phyloP scores from a whole-genome alignment of 2,797 vertebrate species.

The Phrynocephalus forsythii region DNA sequence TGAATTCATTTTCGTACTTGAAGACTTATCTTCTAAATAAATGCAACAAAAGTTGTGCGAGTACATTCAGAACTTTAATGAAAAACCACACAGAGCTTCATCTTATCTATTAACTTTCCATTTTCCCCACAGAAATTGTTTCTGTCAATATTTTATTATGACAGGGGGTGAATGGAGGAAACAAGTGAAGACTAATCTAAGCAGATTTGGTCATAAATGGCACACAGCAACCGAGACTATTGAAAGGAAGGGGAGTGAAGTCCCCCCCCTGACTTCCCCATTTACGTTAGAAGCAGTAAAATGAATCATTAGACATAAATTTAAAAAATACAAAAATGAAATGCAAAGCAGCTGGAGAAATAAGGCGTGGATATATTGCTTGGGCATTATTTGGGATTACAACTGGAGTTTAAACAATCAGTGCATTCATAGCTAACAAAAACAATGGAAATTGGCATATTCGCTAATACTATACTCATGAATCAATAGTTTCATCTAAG shows the following conservation, averaged over 20 bases:
- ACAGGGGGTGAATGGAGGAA: slow-evolving; percentile 37
- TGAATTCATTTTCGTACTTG: slow-evolving; percentile 44
- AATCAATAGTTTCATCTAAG: slow-evolving; percentile 38
- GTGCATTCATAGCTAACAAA: slow-evolving; percentile 11
- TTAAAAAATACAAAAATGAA: background rate
- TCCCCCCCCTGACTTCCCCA: slow-evolving; percentile 3
- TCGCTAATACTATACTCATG: background rate
- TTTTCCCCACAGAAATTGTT: slow-evolving; percentile 49
- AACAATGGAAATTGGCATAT: slow-evolving; percentile 4
- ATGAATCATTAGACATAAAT: slow-evolving; percentile 30
- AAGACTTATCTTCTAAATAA: slow-evolving; percentile 35
- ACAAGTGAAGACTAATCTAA: slow-evolving; percentile 47
- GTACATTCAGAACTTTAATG: slow-evolving; percentile 37
- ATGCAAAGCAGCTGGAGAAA: slow-evolving; percentile 11
- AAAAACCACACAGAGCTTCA: slow-evolving; percentile 45
- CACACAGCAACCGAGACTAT: slow-evolving; percentile 18
- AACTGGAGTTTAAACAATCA: slow-evolving; percentile 27
- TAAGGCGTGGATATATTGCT: slow-evolving; percentile 19
- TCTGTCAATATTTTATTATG: slow-evolving; percentile 53
- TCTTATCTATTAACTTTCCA: slow-evolving; percentile 52
- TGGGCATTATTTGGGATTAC: slow-evolving; percentile 22
- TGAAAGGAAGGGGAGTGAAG: slow-evolving; percentile 31
- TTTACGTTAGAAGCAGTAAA: slow-evolving; percentile 33
- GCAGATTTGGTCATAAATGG: slow-evolving; percentile 51
- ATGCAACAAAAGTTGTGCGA: slow-evolving; percentile 29